Percentiles rank a stretch among this genome's conserved stretches.
These are phyloP conservation scores for Natator depressus DNA, from an alignment of 2,113 vertebrate species.

Conservation along the genomic window DNA sequence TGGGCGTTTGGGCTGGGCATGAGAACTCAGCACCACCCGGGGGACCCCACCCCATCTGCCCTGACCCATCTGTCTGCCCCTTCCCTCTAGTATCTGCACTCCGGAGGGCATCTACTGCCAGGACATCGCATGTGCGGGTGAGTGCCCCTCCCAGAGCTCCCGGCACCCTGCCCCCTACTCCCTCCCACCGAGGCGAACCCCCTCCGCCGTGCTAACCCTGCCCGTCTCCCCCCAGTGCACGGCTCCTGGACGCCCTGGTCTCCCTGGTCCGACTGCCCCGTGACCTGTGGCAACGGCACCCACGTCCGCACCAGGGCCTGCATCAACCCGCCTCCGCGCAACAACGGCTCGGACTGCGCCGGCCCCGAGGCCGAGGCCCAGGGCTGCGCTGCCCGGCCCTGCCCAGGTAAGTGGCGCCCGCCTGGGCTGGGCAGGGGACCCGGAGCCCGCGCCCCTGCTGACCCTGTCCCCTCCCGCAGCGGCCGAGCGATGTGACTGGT, in stretches of 20 bases:
- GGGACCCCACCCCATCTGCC: too few species aligned
- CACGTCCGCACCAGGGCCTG: conserved; percentile 84
- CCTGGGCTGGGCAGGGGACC: background rate
- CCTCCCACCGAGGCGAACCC: background rate
- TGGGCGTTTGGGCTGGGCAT: background rate
- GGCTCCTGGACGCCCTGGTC: conserved; percentile 89
- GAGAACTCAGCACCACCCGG: background rate
- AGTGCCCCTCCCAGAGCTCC: background rate
- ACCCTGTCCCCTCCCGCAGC: background rate
- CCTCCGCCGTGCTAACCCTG: background rate
- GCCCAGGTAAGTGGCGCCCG: conserved; percentile 71
- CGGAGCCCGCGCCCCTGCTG: background rate
- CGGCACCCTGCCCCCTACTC: background rate
- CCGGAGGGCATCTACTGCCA: conserved; percentile 88
- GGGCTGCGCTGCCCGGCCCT: conserved; percentile 75
- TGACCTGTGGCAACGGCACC: conserved; percentile 81
- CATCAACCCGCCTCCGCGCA: conserved; percentile 78
- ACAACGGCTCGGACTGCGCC: conserved; percentile 73
- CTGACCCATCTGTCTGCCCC: background rate
- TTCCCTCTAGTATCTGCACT: conserved; percentile 83
- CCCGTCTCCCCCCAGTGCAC: conserved; percentile 72
- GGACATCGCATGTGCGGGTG: conserved; percentile 83
- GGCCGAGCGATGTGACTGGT: conserved; percentile 82
- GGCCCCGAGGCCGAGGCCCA: conserved; percentile 79
- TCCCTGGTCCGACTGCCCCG: conserved; percentile 88